These are phyloP conservation scores for Zaprionus inermis DNA, from an alignment of 1,140 invertebrate species.

Conservation along the genomic window DNA sequence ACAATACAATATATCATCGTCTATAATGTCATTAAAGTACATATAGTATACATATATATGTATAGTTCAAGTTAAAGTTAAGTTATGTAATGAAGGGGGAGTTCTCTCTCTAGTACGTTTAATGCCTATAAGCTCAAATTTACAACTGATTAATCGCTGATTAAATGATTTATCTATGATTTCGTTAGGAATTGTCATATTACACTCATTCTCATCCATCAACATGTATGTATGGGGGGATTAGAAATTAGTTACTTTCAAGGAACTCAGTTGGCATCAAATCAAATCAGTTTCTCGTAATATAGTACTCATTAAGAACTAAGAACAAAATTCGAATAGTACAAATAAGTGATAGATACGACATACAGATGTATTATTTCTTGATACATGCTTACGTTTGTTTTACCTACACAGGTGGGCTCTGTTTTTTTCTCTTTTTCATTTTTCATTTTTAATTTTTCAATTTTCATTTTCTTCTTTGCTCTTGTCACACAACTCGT, in stretches of 20 bases:
- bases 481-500: conserved; percentile 42
- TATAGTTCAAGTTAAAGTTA: conserved; percentile 39
- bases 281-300: conserved; percentile 19
- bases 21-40: conserved; percentile 22
- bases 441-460: conserved; percentile 28
- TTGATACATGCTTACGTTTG: conserved; percentile 58
- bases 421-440: conserved; percentile 56
- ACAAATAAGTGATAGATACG: conserved; percentile 42
- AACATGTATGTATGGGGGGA: conserved; percentile 1
- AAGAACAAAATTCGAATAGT: conserved; percentile 14
- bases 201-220: neutral
- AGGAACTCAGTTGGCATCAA: conserved; percentile 55
- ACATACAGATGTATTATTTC: conserved; percentile 36
- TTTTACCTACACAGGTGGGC: conserved; percentile 77
- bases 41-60: conserved; percentile 39
- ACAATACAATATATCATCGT: conserved; percentile 33
- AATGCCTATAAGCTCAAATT: conserved; percentile 83
- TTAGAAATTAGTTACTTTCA: conserved; percentile 50
- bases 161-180: conserved; percentile 36
- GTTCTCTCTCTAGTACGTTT: conserved; percentile 37
- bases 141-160: conserved; percentile 76
- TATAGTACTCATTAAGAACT: conserved; percentile 8
- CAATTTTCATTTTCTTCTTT: conserved; percentile 16
- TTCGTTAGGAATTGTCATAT: conserved; percentile 24
- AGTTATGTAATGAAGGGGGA: conserved; percentile 18